Conservation (phyloP, 2,797 vertebrate species). For the Toxotes lorentzi region DNA sequence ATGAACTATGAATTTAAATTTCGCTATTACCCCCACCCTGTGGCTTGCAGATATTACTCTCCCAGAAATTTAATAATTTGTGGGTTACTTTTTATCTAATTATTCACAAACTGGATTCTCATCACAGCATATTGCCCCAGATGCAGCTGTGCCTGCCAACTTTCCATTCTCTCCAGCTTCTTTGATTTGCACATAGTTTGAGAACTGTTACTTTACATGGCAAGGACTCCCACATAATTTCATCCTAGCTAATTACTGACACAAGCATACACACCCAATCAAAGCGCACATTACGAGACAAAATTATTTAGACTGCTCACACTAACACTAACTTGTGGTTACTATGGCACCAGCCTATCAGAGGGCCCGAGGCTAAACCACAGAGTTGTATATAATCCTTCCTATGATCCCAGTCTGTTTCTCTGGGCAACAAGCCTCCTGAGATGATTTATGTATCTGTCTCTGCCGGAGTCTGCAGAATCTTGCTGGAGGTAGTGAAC, state of each 20-base stretch:
- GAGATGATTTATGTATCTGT: slow-evolving; percentile 76
- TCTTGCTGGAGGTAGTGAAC: slow-evolving; percentile 62
- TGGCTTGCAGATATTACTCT: slow-evolving; percentile 12
- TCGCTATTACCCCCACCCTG: background rate
- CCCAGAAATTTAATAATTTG: slow-evolving; percentile 25
- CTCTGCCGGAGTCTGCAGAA: slow-evolving; percentile 59
- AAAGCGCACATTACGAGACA: slow-evolving; percentile 26
- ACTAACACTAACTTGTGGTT: slow-evolving; percentile 57
- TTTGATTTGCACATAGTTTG: slow-evolving; percentile 18
- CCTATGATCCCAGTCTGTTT: slow-evolving; percentile 71
- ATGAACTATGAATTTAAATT: slow-evolving; percentile 10
- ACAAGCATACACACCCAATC: slow-evolving; percentile 32
- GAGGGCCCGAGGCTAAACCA: slow-evolving; percentile 56
- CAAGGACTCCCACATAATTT: slow-evolving; percentile 30
- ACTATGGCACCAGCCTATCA: slow-evolving; percentile 64
- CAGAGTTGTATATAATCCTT: slow-evolving; percentile 69
- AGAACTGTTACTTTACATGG: slow-evolving; percentile 35
- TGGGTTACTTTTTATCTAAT: slow-evolving; percentile 35
- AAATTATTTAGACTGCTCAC: slow-evolving; percentile 27
- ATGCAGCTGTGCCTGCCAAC: slow-evolving; percentile 20
- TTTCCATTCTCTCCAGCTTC: slow-evolving; percentile 28
- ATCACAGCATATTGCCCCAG: slow-evolving; percentile 17
- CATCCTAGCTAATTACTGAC: slow-evolving; percentile 17
- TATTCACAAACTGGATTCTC: slow-evolving; percentile 34
- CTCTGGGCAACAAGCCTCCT: slow-evolving; percentile 72